Evolutionary conservation across 2,797 vertebrate species (phyloP).

Genomic region (Petrocephalus sullivani): DNA sequence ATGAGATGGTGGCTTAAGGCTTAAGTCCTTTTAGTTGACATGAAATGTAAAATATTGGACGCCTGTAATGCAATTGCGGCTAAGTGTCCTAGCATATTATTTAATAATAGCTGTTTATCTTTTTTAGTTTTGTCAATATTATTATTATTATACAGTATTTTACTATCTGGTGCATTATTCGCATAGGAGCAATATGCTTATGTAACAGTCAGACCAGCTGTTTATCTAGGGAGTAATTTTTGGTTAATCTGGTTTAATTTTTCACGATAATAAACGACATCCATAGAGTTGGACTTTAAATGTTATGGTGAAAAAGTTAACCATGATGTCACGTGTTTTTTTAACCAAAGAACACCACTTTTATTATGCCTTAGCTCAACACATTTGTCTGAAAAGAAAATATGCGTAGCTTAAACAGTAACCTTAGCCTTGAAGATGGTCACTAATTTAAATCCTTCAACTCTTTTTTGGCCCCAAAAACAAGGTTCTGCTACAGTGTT

Average conservation of each 20-base stretch:
- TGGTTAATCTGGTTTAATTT: neutral
- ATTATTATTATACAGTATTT: neutral
- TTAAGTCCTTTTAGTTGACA: neutral
- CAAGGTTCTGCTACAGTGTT: neutral
- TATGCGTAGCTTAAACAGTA: neutral
- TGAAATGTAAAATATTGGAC: neutral
- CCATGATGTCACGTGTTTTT: neutral
- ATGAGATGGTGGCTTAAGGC: neutral
- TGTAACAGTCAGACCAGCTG: neutral
- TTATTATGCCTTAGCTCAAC: neutral
- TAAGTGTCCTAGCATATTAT: neutral
- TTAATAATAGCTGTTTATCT: neutral
- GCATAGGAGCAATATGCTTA: neutral
- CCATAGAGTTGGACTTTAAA: neutral
- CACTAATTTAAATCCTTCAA: neutral
- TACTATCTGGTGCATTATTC: neutral
- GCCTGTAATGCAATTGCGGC: neutral
- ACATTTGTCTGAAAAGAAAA: neutral
- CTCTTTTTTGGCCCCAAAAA: neutral
- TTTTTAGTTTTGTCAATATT: neutral
- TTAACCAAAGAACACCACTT: neutral
- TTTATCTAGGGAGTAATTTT: neutral
- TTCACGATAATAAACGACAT: neutral
- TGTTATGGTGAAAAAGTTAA: neutral
- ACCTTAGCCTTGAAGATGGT: neutral